These are phyloP conservation scores for Emesis furor DNA, from an alignment of 2,888 invertebrate genomes.

Conservation along the genomic window DNA sequence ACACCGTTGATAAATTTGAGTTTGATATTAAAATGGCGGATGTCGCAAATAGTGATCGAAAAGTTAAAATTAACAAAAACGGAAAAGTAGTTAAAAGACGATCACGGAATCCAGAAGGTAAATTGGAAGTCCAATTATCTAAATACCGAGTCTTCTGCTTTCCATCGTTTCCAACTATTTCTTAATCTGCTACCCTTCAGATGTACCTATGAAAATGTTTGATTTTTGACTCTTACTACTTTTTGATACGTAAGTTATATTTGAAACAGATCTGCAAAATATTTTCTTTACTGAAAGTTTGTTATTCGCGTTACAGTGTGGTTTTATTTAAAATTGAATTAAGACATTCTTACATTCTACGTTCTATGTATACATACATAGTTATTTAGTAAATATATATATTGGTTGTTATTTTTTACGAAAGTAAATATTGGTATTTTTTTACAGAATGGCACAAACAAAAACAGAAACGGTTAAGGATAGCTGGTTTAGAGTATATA, in stretches of 20 bases:
- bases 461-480: slow-evolving; percentile 91
- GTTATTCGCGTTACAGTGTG: background rate
- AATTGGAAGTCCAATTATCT: slow-evolving; percentile 68
- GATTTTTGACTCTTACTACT: slow-evolving; percentile 89
- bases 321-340: background rate
- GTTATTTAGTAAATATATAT: background rate
- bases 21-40: slow-evolving; percentile 91
- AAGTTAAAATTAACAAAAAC: slow-evolving; percentile 89
- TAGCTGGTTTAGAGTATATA: slow-evolving; percentile 91
- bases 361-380: background rate
- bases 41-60: slow-evolving; percentile 89
- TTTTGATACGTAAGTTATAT: slow-evolving; percentile 82
- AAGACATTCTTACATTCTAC: background rate
- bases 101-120: slow-evolving; percentile 90
- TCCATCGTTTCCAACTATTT: slow-evolving; percentile 24
- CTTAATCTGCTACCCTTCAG: slow-evolving; percentile 41
- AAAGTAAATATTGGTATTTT: background rate
- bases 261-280: slow-evolving; percentile 49
- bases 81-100: slow-evolving; percentile 90
- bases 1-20: slow-evolving; percentile 63
- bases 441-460: slow-evolving; percentile 92
- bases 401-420: background rate
- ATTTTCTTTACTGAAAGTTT: background rate
- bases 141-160: slow-evolving; percentile 22
- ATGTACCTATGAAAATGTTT: slow-evolving; percentile 54